Evolutionary conservation across 2,797 vertebrate species (phyloP).

Genomic region (Rhyacichthys aspro): DNA sequence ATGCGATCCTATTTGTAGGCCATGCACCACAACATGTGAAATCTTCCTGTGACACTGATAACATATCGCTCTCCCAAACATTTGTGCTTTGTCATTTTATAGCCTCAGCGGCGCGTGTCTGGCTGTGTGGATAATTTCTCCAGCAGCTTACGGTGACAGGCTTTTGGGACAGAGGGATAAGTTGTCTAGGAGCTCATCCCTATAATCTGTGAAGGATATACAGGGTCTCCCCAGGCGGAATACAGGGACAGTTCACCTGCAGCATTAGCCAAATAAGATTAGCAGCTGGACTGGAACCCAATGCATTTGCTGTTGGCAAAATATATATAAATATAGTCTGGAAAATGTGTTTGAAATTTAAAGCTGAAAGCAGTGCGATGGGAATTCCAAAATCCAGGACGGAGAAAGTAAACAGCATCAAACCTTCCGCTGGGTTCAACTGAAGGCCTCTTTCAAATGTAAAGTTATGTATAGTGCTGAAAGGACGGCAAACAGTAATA

Average conservation of each 20-base stretch:
- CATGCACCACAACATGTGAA: constrained; percentile 50
- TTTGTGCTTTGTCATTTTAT: constrained; percentile 75
- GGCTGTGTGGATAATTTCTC: constrained; percentile 73
- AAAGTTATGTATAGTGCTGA: constrained; percentile 41
- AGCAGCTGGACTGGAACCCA: constrained; percentile 65
- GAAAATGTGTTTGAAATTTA: constrained; percentile 45
- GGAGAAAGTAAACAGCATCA: constrained; percentile 34
- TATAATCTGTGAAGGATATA: constrained; percentile 77
- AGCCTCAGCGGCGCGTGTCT: constrained; percentile 63
- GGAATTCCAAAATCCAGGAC: constrained; percentile 49
- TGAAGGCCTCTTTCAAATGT: constrained; percentile 60
- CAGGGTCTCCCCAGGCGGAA: constrained; percentile 71
- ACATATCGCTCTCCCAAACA: constrained; percentile 62
- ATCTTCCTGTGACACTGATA: constrained; percentile 59
- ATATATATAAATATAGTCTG: constrained; percentile 48
- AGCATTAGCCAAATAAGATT: constrained; percentile 79
- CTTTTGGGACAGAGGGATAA: constrained; percentile 71
- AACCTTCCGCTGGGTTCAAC: constrained; percentile 50
- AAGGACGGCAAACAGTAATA: constrained; percentile 35
- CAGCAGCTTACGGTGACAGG: constrained; percentile 73
- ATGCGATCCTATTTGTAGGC: constrained; percentile 65
- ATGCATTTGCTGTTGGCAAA: constrained; percentile 52
- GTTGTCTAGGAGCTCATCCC: constrained; percentile 74
- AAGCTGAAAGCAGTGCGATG: constrained; percentile 45
- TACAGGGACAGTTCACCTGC: constrained; percentile 73